phyloP scores from a whole-genome alignment of 2,797 vertebrate genomes.

The Momotus momota region DNA sequence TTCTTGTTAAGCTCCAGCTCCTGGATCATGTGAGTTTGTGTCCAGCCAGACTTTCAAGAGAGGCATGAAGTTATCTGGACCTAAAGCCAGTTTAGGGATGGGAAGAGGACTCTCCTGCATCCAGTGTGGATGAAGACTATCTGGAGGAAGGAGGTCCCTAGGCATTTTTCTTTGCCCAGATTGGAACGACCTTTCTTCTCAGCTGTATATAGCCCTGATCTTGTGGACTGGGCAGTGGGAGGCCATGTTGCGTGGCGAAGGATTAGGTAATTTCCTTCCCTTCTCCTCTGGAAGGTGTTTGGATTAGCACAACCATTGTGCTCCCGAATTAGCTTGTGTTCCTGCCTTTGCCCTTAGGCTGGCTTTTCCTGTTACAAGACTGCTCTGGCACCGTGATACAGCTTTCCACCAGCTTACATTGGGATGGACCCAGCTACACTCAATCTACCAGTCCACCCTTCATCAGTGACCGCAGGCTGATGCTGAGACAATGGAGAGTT shows the following conservation, averaged over 20 bases:
- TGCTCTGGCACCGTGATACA: background rate
- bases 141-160: background rate
- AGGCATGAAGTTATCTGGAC: background rate
- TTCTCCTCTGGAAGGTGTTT: constrained; percentile 43
- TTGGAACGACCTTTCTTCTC: background rate
- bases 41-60: background rate
- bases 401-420: background rate
- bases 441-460: background rate
- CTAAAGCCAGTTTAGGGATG: background rate
- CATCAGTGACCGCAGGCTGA: background rate
- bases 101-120: background rate
- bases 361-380: constrained; percentile 22
- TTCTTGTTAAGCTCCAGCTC: background rate
- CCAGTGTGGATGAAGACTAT: background rate
- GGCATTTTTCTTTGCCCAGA: background rate
- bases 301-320: constrained; percentile 50
- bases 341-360: constrained; percentile 19
- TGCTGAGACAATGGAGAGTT: background rate
- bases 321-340: constrained; percentile 15
- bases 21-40: background rate
- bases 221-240: background rate
- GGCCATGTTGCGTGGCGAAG: background rate
- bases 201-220: background rate
- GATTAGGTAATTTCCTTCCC: constrained; percentile 58
- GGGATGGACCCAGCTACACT: background rate